Evolutionary conservation across 2,797 vertebrate species (phyloP).

Genomic region (Arnoldichthys spilopterus): DNA sequence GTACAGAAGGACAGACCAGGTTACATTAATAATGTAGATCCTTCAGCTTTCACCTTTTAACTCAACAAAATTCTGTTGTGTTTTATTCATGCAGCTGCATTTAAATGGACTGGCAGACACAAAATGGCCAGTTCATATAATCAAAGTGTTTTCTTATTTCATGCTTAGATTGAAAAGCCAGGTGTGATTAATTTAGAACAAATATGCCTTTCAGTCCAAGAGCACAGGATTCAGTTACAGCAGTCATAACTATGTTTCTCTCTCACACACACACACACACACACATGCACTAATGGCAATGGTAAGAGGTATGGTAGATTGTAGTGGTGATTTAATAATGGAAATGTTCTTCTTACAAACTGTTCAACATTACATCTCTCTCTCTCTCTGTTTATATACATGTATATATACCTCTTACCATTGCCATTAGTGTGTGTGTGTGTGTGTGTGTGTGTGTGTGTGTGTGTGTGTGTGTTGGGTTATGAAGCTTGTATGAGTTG

Average conservation of each 20-base stretch:
- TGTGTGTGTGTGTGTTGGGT: neutral
- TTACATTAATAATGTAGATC: constrained; percentile 47
- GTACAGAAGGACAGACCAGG: neutral
- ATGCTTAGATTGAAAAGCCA: constrained; percentile 33
- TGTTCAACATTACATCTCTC: neutral
- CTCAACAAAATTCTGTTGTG: constrained; percentile 36
- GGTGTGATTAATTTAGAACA: constrained; percentile 40
- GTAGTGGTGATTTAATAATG: neutral
- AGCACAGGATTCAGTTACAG: constrained; percentile 30
- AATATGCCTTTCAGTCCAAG: constrained; percentile 44
- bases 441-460: neutral
- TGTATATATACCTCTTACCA: too few species aligned
- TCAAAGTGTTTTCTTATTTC: constrained; percentile 25
- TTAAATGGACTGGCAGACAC: constrained; percentile 40
- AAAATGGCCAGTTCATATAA: constrained; percentile 30
- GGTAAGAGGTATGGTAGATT: too few species aligned
- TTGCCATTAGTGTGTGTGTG: too few species aligned
- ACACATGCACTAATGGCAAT: neutral
- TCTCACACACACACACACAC: neutral
- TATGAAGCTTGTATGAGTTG: too few species aligned
- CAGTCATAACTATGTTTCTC: constrained; percentile 26
- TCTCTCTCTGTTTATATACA: too few species aligned
- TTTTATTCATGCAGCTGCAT: constrained; percentile 55
- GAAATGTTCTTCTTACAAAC: neutral
- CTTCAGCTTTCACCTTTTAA: constrained; percentile 31